Evolutionary conservation across 2,888 invertebrate genomes (phyloP), one percentile per base, ranked within the genome.

Genomic region (Lomographa bimaculata): DNA sequence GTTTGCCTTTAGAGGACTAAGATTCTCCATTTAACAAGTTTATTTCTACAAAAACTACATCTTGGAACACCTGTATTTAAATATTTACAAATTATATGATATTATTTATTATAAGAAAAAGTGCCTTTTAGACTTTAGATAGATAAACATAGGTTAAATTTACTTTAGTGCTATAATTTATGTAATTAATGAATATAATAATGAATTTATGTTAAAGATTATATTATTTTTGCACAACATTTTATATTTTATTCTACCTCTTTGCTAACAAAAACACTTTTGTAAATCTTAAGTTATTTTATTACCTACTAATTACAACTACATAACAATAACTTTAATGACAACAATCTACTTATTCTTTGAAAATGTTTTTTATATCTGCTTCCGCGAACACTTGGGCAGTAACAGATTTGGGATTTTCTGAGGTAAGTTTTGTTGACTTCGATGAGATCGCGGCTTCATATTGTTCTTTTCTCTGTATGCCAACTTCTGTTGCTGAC

Each of bases 141-240:
- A 52, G 21, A 16, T 46, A 39, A 39, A 36, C 10, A 32, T 54
- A 54, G 54, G 25, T 26, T 51, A 49, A 45, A 51, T 54, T 27
- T 54, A 51, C 54, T 42, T 48, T 39, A 43, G 42, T 26, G 34
- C 21, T 32, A 24, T 47, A 46, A 43, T 43, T 39, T 51, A 54
- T 49, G 18, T 50, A 47, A 41, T 23, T 23, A 12, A 19, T n/a
- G n/a, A 18, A 28, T 19, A 21, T 43, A 62, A 65, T 75, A 69
- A 64, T 66, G 54, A 61, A 63, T 65, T 59, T 74, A 76, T 81
- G 79, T 79, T 80, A 73, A 71, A 74, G 77, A 80, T 63, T 66
- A 80, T 79, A 76, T 72, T 71, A 89, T 89, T 89, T 89, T 89
- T 86, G 75, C 82, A 86, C 80, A 79, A 76, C 66, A 66, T 43